Conservation (phyloP, 2,888 invertebrate species). For the Drosophila ezoana region DNA sequence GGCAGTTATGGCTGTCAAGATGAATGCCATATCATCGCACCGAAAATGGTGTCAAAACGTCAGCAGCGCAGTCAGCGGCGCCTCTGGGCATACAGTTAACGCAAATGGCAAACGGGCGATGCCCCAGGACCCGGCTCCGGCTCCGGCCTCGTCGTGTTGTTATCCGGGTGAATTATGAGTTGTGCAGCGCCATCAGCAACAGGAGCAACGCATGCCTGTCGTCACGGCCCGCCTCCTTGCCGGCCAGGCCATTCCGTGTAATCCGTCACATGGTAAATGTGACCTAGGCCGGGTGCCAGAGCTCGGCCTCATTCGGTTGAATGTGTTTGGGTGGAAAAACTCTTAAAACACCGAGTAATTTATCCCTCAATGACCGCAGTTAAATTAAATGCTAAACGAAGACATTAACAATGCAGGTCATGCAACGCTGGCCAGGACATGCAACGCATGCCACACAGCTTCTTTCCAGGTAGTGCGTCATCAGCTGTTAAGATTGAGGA, state of each 20-base stretch:
- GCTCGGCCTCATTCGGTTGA: slow-evolving; percentile 21
- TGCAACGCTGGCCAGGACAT: slow-evolving; percentile 13
- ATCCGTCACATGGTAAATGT: slow-evolving; percentile 58
- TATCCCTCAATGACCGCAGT: slow-evolving; percentile 71
- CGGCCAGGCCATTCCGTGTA: slow-evolving; percentile 40
- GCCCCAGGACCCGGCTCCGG: neutral
- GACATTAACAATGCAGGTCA: slow-evolving; percentile 77
- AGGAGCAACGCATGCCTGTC: slow-evolving; percentile 47
- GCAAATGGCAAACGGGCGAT: slow-evolving; percentile 42
- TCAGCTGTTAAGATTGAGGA: slow-evolving; percentile 24
- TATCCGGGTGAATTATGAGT: slow-evolving; percentile 76
- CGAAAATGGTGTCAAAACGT: slow-evolving; percentile 79
- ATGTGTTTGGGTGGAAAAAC: slow-evolving; percentile 39
- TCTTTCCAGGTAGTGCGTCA: slow-evolving; percentile 21
- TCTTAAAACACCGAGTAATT: slow-evolving; percentile 58
- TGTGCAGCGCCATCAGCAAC: slow-evolving; percentile 59
- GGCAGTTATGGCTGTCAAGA: slow-evolving; percentile 82
- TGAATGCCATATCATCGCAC: slow-evolving; percentile 82
- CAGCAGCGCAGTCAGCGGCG: slow-evolving; percentile 58
- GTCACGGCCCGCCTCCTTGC: slow-evolving; percentile 27
- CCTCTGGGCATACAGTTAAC: slow-evolving; percentile 46
- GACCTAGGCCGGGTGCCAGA: slow-evolving; percentile 13
- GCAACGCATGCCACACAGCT: slow-evolving; percentile 20
- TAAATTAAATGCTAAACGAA: slow-evolving; percentile 82
- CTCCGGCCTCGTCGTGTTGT: slow-evolving; percentile 40